These are phyloP conservation scores for Abramis brama DNA, from an alignment of 2,113 vertebrate genomes.

Conservation along the genomic window DNA sequence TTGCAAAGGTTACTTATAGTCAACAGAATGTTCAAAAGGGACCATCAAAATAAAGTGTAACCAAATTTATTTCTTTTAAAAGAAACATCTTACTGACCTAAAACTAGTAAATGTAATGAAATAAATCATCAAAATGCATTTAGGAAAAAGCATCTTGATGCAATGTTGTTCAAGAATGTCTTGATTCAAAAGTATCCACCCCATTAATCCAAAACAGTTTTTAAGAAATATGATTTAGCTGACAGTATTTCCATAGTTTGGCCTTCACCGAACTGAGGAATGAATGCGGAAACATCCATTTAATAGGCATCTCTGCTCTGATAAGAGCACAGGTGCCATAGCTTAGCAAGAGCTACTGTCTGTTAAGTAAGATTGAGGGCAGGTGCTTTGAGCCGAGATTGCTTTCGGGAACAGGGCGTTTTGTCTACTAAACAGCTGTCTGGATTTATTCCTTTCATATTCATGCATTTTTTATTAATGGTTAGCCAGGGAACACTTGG, in stretches of 20 bases:
- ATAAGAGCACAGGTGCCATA: constrained; percentile 33
- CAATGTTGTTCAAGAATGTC: background rate
- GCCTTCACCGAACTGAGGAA: constrained; percentile 17
- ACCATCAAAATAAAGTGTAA: too few relatives aligned
- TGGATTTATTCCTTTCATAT: constrained; percentile 60
- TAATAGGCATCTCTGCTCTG: constrained; percentile 16
- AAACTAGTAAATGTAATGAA: background rate
- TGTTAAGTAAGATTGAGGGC: constrained; percentile 62
- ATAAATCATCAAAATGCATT: background rate
- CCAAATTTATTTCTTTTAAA: background rate
- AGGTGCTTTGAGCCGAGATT: constrained; percentile 52
- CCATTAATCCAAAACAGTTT: constrained; percentile 61
- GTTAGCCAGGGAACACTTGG: constrained; percentile 41
- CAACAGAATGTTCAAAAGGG: too few relatives aligned
- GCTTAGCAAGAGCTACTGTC: constrained; percentile 40
- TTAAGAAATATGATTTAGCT: constrained; percentile 19
- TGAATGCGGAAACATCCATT: constrained; percentile 30
- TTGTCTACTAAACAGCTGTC: constrained; percentile 59
- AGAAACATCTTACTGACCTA: too few relatives aligned
- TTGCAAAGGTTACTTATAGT: too few relatives aligned
- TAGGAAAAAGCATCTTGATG: background rate
- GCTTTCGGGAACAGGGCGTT: constrained; percentile 54
- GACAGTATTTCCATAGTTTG: constrained; percentile 23
- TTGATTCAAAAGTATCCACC: constrained; percentile 28
- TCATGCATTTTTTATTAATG: constrained; percentile 62